Base-by-base conservation (phyloP, 2,888 invertebrate species). In the Notodonta dromedarius region DNA sequence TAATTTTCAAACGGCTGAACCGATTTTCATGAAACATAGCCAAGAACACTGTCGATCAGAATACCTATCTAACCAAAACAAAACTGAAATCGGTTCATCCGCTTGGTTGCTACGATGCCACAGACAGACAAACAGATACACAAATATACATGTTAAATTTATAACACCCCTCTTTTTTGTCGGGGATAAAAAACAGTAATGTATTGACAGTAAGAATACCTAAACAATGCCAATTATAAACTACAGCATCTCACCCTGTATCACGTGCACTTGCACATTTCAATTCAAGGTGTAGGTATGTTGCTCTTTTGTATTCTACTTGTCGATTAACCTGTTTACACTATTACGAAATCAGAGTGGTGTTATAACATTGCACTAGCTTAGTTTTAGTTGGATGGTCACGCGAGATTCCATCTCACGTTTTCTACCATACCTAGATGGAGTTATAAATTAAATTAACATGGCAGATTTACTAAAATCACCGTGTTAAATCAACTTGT, bases 261-360 rank as follows among this genome's bases (percentile, higher is more conserved):
- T 35, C 35, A 35, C 35, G 35, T 35, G 35, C 35, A 35, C 35
- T 35, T 48, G 56, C 13, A 24, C 57, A 71, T 69, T 73, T 55
- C 56, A 58, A 72, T 72, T 70, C 73, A 61, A 64, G 60, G 60
- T 63, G 66, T 63, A 24, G 24, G 63, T 64, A 50, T 56, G 39
- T 62, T 60, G 53, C 70, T 72, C 51, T 65, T 75, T 73, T 66
- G 65, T 73, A 76, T 76, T 73, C 76, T 42, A 65, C 53, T 57
- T 50, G 42, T 58, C 40, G 50, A 53, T 51, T 69, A 69, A 69
- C 74, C 74, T 64, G 66, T 67, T 65, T 74, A 71, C 76, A 71
- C 61, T 32, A 59, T 72, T 70, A 75, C 70, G 70, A 65, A 74
- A 74, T 63, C 61, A 50, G 40, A 35, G 40, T 57, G 57, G 59